Evolutionary conservation across 2,888 invertebrate species (phyloP), one percentile per base, ranked within the genome.

Genomic region (Silvanus unidentatus): DNA sequence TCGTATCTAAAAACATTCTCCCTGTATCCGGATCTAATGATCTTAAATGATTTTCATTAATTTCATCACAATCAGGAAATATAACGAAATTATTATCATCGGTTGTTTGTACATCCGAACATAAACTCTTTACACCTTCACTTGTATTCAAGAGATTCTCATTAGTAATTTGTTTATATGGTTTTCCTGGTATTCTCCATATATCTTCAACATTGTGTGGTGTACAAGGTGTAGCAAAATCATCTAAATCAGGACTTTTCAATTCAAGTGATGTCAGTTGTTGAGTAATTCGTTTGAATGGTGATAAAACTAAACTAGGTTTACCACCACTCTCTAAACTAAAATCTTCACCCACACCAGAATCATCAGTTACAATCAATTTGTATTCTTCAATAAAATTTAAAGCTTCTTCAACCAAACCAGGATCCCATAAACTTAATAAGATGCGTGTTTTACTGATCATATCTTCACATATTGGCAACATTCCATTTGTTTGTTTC

Each of bases 401-500:
- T 36, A 94, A 75, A 0, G 91, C 88, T 64, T 93, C 90, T 64
- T 93, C 92, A 0, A 94, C 86, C 29, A 90, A 73, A 6, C 82
- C 82, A 0, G 89, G 86, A 65, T 93, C 90, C 88, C 93, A 94
- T 1, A 93, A 77, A 40, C 84, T 82, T 2, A 92, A 73, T 44
- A 94, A 74, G 40, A 86, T 86, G 50, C 85, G 78, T 0, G 90
- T 86, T 76, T 89, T 88, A 22, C 77, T 76, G 45, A 86, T 80
- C 84, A 86, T 86, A 58, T 85, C 84, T 58, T 86, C 85, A 60
- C 86, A 86, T 49, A 86, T 78, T 2, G 83, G 82, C 60, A 85
- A 72, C 85, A 86, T 86, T 27, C 86, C 86, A 44, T 77, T 76
- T 1, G 84, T 81, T 65, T 84, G 82, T 55, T 84, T 83, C 1